Percentiles rank a stretch among this genome's conserved stretches.
phyloP scores from a whole-genome alignment of 2,888 invertebrate genomes.

The Cataglyphis cursor region DNA sequence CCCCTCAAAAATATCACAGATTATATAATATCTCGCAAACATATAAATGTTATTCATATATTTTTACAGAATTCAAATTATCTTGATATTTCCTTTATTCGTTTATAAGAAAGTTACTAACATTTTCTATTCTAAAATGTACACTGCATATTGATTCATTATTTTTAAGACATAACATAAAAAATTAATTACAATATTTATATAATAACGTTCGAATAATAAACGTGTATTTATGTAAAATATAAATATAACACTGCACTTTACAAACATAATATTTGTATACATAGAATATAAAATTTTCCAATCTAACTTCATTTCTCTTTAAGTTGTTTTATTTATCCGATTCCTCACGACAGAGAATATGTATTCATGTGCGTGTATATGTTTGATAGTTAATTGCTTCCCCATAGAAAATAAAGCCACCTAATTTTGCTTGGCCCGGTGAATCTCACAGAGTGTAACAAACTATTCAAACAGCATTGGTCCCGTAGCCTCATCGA shows the following conservation, averaged over 20 bases:
- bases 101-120: background rate
- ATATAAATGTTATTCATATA: background rate
- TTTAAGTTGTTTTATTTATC: background rate
- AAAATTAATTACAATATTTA: background rate
- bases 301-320: background rate
- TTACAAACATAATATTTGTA: background rate
- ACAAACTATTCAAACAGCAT: slow-evolving; percentile 19
- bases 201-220: background rate
- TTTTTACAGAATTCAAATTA: slow-evolving; percentile 5
- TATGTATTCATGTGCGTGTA: background rate
- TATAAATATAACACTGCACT: background rate
- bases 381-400: background rate
- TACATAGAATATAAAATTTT: background rate
- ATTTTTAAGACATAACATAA: background rate
- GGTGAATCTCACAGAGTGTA: background rate
- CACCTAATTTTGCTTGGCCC: slow-evolving; percentile 6
- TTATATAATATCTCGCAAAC: background rate
- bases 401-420: background rate
- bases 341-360: background rate
- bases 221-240: background rate
- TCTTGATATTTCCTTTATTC: background rate
- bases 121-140: background rate
- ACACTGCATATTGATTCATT: background rate
- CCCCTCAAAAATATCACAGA: background rate
- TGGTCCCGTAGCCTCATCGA: slow-evolving; percentile 57